phyloP scores from a whole-genome alignment of 2,888 invertebrate genomes.

The Cataglyphis cursor region DNA sequence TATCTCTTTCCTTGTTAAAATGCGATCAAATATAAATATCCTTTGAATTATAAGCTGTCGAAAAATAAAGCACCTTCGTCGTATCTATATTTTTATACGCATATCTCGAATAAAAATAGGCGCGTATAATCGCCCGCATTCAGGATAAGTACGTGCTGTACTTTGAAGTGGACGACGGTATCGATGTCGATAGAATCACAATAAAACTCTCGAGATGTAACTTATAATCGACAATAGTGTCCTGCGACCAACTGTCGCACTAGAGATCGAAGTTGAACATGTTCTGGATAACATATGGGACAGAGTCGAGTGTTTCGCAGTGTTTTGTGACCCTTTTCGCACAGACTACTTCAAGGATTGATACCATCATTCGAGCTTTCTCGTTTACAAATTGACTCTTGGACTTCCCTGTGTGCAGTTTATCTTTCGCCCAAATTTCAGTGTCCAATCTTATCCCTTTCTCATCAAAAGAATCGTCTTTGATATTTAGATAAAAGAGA shows the following conservation, averaged over 20 bases:
- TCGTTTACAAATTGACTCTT: conserved; percentile 43
- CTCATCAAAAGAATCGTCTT: not conserved
- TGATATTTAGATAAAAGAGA: not conserved
- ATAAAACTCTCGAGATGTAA: conserved; percentile 67
- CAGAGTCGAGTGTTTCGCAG: conserved; percentile 64
- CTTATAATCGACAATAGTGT: conserved; percentile 76
- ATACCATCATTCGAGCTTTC: conserved; percentile 34
- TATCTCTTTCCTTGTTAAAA: not conserved
- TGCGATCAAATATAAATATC: not conserved
- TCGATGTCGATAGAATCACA: conserved; percentile 41
- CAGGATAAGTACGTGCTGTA: conserved; percentile 20
- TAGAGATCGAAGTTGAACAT: conserved; percentile 69
- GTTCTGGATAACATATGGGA: conserved; percentile 74
- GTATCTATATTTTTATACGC: not conserved
- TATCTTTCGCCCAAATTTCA: conserved; percentile 11
- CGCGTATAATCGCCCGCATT: conserved; percentile 62
- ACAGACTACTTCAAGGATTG: conserved; percentile 53
- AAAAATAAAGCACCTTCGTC: not conserved
- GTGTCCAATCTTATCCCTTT: not conserved
- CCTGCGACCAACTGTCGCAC: conserved; percentile 80
- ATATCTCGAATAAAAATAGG: not conserved
- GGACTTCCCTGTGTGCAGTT: not conserved
- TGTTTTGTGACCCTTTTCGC: conserved; percentile 46
- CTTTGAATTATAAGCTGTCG: not conserved
- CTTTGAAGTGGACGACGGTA: conserved; percentile 61